Evolutionary conservation across 1,140 invertebrate genomes (phyloP), one percentile per base, ranked within the genome.

Genomic region (Megalopta genalis): DNA sequence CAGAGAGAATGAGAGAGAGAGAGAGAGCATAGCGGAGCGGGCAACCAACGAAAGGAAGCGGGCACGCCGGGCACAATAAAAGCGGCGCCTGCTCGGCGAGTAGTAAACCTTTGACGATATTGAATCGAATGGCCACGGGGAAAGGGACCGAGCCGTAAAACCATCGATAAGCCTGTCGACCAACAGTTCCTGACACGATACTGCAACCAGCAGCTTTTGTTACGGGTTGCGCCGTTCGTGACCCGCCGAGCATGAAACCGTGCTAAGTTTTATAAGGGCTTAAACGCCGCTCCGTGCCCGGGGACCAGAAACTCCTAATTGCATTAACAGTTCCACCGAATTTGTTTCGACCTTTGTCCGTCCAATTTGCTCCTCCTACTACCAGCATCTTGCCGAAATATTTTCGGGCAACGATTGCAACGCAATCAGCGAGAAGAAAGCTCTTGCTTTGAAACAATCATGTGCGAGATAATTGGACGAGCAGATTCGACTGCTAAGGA

Each of bases 91-190:
- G 25, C n/a, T 49, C 81, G 74, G 25, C 59, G 75, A 80, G 57
- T 63, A 80, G 39, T 72, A 68, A 83, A 85, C 72, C 81, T 84
- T 80, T 63, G 83, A 70, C 59, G 64, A 84, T 80, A 76, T 83
- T 80, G 83, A 85, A 83, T 85, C 77, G 72, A 75, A 85, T 72
- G 70, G 79, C 57, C 65, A 37, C 49, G 18, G 54, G 9, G 46
- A 74, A 69, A 85, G 77, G 52, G 77, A 69, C 57, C 54, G 12
- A 64, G 59, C 69, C 79, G 64, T 84, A 84, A 85, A 85, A 85
- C 64, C 59, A 85, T 85, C 82, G 82, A 81, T 84, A 81, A 65
- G 68, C 72, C 63, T 64, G 72, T 77, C 72, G 72, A 52, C 60
- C 77, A 32, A 37, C 39, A 66, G 39, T 74, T 66, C 9, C 52